Evolutionary conservation across 2,797 vertebrate genomes (phyloP), one percentile per base, ranked within the genome.

Genomic region (Meriones psammophilus): DNA sequence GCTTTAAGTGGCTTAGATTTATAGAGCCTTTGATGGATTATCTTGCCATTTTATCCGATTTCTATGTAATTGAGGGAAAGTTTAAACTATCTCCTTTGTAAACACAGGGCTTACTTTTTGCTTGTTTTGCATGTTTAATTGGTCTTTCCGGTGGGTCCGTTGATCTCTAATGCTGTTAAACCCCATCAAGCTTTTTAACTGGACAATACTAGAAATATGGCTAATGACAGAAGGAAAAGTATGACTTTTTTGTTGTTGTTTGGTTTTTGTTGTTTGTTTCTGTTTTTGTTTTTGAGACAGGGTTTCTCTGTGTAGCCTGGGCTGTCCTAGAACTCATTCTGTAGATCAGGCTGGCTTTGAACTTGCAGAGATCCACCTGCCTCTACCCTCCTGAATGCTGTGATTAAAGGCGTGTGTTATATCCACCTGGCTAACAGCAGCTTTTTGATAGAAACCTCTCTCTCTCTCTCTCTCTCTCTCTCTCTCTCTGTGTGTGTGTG

Each of bases 11-110:
- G 98, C 96, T 98, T 97, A 98, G 93, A 97, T 98, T 97, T 98
- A 94, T 95, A 97, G 96, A 89, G 56, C 91, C 98, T 98, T 98
- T 98, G 98, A 98, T 98, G 97, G 98, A 97, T 98, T 98, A 98
- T 98, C 98, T 98, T 97, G 96, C 98, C 97, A 81, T 89, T 95
- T 98, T 98, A 98, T 97, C 97, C 94, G 97, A 81, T 97, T 98
- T 98, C 97, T 97, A 69, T 89, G 79, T 98, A 97, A 98, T 96
- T 97, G 95, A 81, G 83, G 78, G 88, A 76, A 91, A 74, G 64
- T 90, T 88, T 89, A 96, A 91, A 97, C 73, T 54, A 91, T 74
- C 86, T 90, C 54, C 94, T 95, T 66, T 95, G 62, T 94, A 92
- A 98, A 89, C 89, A 94, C 81, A 97, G 97, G 92, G 93, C 94